Conservation (phyloP, 2,797 vertebrate genomes). For the Furcifer pardalis region DNA sequence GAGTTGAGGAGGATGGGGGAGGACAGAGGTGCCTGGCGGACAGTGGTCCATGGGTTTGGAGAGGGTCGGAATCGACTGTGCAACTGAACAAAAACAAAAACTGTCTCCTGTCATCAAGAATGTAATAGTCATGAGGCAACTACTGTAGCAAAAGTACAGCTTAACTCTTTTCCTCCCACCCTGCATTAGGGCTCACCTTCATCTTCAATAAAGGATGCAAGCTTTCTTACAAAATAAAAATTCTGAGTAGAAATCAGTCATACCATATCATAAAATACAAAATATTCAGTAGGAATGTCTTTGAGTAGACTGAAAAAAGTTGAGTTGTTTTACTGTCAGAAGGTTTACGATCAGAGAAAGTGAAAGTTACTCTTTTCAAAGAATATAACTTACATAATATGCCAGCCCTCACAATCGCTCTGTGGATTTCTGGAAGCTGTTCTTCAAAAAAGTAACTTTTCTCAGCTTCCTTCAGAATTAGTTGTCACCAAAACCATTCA, state of each 20-base stretch:
- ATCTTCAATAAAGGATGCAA: too few relatives aligned
- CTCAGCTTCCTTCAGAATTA: not conserved
- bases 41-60: too few relatives aligned
- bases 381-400: too few relatives aligned
- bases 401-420: too few relatives aligned
- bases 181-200: not conserved
- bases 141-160: conserved; percentile 34
- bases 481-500: not conserved
- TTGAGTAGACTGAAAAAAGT: conserved; percentile 16
- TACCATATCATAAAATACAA: not conserved
- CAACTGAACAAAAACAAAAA: too few relatives aligned
- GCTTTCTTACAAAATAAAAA: too few relatives aligned
- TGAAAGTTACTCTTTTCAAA: too few relatives aligned
- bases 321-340: not conserved
- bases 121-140: conserved; percentile 22
- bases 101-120: not conserved
- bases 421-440: too few relatives aligned
- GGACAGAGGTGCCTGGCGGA: too few relatives aligned
- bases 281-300: not conserved
- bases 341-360: not conserved
- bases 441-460: too few relatives aligned
- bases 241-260: conserved; percentile 30
- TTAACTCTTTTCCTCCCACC: not conserved
- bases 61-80: too few relatives aligned
- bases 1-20: too few relatives aligned